A percentile compares a stretch with the other conserved stretches of the same genome.
Conservation (phyloP, 2,888 invertebrate species). For the Nycteola revayana region DNA sequence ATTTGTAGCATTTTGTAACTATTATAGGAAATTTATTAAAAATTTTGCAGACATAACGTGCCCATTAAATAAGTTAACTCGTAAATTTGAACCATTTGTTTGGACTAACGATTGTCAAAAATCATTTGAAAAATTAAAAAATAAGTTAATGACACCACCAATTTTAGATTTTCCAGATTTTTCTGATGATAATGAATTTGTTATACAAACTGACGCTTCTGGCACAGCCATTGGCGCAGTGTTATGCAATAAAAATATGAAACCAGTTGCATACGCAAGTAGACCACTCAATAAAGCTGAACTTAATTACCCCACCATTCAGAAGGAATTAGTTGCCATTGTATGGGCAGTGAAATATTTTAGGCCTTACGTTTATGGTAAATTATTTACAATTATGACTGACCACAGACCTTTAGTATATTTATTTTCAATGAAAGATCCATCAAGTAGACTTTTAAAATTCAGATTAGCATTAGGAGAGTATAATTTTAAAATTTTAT, state of each 20-base stretch:
- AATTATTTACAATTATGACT: slow-evolving; percentile 10
- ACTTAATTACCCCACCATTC: too few relatives aligned
- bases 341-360: too few relatives aligned
- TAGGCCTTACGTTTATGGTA: slow-evolving; percentile 19
- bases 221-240: too few relatives aligned
- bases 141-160: background rate
- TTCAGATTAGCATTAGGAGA: slow-evolving; percentile 15
- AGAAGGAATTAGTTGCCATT: slow-evolving; percentile 13
- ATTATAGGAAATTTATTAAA: too few relatives aligned
- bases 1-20: too few relatives aligned
- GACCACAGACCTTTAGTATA: too few relatives aligned
- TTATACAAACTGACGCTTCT: too few relatives aligned
- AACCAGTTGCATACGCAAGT: too few relatives aligned
- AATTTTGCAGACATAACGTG: slow-evolving; percentile 3
- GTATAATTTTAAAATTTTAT: slow-evolving; percentile 13
- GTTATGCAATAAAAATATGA: too few relatives aligned
- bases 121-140: slow-evolving; percentile 3
- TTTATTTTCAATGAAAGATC: slow-evolving; percentile 15
- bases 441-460: slow-evolving; percentile 14
- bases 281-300: too few relatives aligned
- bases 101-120: slow-evolving; percentile 2
- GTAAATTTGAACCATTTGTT: background rate
- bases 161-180: background rate
- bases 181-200: too few relatives aligned
- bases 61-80: slow-evolving; percentile 2